Percentiles rank a stretch among this genome's conserved stretches.
Conservation (phyloP, 2,113 vertebrate genomes). For the Phoenicopterus ruber region DNA sequence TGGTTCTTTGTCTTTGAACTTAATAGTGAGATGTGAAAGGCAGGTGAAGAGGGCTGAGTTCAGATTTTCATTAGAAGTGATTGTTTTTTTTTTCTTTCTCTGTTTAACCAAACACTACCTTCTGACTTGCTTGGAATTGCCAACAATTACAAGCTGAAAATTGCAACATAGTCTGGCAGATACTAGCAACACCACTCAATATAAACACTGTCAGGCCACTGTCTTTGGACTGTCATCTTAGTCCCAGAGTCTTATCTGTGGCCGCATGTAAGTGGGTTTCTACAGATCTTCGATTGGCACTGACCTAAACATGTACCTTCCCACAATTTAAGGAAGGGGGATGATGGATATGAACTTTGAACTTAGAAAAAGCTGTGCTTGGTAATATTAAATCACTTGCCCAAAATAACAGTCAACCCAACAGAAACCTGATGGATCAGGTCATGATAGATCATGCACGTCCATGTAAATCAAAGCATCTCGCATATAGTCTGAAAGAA, state of each 20-base stretch:
- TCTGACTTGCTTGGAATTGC: not conserved
- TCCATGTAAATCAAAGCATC: not conserved
- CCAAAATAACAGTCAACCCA: not conserved
- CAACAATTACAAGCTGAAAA: not conserved
- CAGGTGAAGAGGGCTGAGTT: not conserved
- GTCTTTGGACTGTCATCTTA: not conserved
- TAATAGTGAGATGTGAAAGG: not conserved
- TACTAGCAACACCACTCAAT: not conserved
- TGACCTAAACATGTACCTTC: not conserved
- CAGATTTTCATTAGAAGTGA: not conserved
- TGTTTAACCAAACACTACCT: not conserved
- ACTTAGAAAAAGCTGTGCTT: not conserved
- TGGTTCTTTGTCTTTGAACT: not conserved
- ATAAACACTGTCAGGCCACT: not conserved
- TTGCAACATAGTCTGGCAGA: not conserved
- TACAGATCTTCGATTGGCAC: not conserved
- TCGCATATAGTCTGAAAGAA: not conserved
- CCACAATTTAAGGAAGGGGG: not conserved
- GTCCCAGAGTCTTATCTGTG: not conserved
- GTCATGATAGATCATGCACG: not conserved
- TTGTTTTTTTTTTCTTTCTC: fast-evolving
- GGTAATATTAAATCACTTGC: not conserved
- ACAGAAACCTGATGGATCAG: not conserved
- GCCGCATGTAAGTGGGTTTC: not conserved
- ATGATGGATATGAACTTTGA: not conserved